Percentiles rank a stretch among this genome's conserved stretches.
Evolutionary conservation across 2,888 invertebrate genomes (phyloP).

Genomic region (Shargacucullia verbasci): DNA sequence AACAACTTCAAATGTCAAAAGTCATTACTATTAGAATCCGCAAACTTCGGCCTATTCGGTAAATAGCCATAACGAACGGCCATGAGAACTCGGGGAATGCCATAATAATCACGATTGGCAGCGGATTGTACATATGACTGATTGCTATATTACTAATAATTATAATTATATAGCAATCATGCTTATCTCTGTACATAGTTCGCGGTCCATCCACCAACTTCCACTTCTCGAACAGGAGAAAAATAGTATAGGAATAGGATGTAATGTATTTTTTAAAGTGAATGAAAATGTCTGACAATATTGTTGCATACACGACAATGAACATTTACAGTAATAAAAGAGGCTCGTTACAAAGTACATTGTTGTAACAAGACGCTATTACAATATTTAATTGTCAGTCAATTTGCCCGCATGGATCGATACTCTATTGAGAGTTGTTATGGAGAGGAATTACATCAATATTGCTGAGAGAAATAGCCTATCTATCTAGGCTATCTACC

Average conservation of each 20-base stretch:
- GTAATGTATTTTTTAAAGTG: neutral
- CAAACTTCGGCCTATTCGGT: neutral
- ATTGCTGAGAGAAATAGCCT: conserved; percentile 8
- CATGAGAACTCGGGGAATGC: neutral
- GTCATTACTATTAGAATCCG: neutral
- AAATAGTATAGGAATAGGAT: too few species aligned
- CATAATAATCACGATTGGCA: conserved; percentile 4
- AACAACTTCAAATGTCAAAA: conserved; percentile 13
- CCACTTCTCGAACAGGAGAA: too few species aligned
- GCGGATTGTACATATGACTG: neutral
- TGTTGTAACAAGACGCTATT: neutral
- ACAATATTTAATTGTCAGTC: conserved; percentile 6
- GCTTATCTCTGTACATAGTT: neutral
- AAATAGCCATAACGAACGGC: conserved; percentile 13
- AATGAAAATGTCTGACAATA: neutral
- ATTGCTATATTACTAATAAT: neutral
- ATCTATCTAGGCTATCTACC: too few species aligned
- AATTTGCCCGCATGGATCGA: conserved; percentile 20
- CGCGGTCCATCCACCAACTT: too few species aligned
- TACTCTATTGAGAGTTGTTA: conserved; percentile 23
- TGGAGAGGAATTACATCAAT: conserved; percentile 21
- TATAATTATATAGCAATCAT: neutral
- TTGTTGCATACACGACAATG: neutral
- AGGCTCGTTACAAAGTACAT: conserved; percentile 1
- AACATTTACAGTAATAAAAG: neutral